Evolutionary conservation across 2,113 vertebrate species (phyloP).

Genomic region (Dromiciops gliroides): DNA sequence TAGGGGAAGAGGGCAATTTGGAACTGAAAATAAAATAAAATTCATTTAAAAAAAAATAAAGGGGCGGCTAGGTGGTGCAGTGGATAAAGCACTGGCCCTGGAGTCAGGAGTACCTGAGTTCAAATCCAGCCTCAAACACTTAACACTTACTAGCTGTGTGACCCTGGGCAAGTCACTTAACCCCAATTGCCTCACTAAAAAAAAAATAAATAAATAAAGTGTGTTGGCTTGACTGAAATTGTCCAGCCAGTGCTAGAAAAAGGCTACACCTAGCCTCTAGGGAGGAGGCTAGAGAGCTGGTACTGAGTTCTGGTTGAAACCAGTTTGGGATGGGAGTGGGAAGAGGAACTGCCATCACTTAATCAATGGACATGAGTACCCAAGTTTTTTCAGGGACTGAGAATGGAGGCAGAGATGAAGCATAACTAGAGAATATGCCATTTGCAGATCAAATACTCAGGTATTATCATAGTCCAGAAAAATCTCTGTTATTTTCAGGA

Average conservation of each 20-base stretch:
- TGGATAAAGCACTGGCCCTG: too few species aligned
- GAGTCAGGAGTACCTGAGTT: too few species aligned
- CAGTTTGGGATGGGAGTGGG: not conserved
- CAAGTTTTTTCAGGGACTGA: not conserved
- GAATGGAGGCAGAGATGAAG: not conserved
- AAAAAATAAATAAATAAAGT: too few species aligned
- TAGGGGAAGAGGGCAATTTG: too few species aligned
- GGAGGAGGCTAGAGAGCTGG: not conserved
- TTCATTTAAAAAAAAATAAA: not conserved
- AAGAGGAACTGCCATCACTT: not conserved
- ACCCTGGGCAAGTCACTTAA: too few species aligned
- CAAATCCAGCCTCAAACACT: too few species aligned
- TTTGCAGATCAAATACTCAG: not conserved
- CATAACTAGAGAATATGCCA: not conserved
- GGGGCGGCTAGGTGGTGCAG: too few species aligned
- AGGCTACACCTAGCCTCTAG: not conserved
- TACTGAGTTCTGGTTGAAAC: not conserved
- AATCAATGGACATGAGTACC: not conserved
- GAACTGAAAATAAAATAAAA: not conserved
- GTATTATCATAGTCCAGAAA: not conserved
- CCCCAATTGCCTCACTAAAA: too few species aligned
- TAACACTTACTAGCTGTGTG: too few species aligned
- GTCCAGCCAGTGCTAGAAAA: not conserved
- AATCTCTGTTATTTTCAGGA: not conserved
- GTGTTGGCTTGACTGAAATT: not conserved